Evolutionary conservation across 2,113 vertebrate genomes (phyloP), one percentile per base, ranked within the genome.

Genomic region (Pluvialis apricaria): DNA sequence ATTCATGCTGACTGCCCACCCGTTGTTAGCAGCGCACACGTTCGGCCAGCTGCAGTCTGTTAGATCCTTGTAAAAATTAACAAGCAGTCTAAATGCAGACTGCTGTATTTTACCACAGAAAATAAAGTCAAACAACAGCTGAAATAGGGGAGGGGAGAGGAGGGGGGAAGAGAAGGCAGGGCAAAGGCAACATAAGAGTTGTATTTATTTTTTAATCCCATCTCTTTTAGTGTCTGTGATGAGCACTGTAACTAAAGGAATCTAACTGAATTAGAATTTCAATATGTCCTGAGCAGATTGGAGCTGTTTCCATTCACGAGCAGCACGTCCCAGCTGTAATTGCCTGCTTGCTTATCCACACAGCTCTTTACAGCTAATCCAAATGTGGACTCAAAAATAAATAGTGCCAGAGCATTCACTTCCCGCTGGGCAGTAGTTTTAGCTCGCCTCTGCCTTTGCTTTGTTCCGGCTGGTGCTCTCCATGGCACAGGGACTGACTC

Each of bases 201-300:
- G 78, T 76, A 94, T 96, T 97, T 96, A 92, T 92, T 95, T 94
- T 94, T 94, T 95, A 95, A 93, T 89, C 54, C 42, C 29, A 32
- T 91, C 89, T 90, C 89, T 83, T 92, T 94, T 86, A 94, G 75
- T 16, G 26, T 54, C 93, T 89, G 44, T 68, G 93, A 97, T 95
- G 86, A 96, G 82, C 38, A 6, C 90, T 69, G 79, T 89, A 94
- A 82, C 94, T 88, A 62, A 40, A 95, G 68, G 88, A 96, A 95
- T 93, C 92, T 95, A 80, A 94, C 88, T 82, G 94, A 96, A 97
- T 96, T 97, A 96, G 61, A 96, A 78, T 96, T 94, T 96, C 91
- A 97, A 68, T 77, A 90, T 96, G 92, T 96, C 88, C 91, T 88
- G 70, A 80, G 78, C 94, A 96, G 97, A 96, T 73, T 90, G 85